phyloP scores from a whole-genome alignment of 2,888 invertebrate genomes.

The Cantharis rufa region DNA sequence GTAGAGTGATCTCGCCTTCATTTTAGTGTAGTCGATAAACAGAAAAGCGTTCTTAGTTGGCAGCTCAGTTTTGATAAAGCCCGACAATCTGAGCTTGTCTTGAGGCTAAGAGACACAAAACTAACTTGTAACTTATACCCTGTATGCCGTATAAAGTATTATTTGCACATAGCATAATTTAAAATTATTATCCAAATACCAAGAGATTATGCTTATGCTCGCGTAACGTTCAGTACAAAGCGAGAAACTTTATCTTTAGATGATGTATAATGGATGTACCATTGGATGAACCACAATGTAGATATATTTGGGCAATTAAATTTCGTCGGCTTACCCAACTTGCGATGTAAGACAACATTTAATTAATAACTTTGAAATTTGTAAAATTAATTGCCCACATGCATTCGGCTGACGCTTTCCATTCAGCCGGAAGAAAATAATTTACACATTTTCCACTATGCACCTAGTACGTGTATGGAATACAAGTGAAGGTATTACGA shows the following conservation, averaged over 20 bases:
- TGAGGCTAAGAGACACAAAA: background rate
- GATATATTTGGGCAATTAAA: background rate
- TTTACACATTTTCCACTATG: slow-evolving; percentile 15
- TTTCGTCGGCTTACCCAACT: background rate
- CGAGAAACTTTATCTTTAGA: background rate
- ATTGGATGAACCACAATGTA: background rate
- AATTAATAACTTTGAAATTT: background rate
- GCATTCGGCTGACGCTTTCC: background rate
- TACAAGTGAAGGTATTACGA: slow-evolving; percentile 5
- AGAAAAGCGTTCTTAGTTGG: slow-evolving; percentile 9
- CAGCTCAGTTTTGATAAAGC: background rate
- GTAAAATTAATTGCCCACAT: background rate
- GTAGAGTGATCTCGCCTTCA: slow-evolving; percentile 20
- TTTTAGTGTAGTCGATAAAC: slow-evolving; percentile 28
- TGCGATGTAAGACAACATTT: background rate
- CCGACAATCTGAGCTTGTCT: background rate
- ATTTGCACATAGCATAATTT: background rate
- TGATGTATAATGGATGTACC: background rate
- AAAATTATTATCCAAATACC: background rate
- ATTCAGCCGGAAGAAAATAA: slow-evolving; percentile 12
- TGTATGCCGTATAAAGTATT: background rate
- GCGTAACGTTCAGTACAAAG: background rate
- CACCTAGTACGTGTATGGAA: slow-evolving; percentile 29
- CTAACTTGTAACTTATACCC: background rate
- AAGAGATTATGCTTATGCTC: background rate